phyloP scores from a whole-genome alignment of 2,888 invertebrate species.

The Halocaridina rubra region DNA sequence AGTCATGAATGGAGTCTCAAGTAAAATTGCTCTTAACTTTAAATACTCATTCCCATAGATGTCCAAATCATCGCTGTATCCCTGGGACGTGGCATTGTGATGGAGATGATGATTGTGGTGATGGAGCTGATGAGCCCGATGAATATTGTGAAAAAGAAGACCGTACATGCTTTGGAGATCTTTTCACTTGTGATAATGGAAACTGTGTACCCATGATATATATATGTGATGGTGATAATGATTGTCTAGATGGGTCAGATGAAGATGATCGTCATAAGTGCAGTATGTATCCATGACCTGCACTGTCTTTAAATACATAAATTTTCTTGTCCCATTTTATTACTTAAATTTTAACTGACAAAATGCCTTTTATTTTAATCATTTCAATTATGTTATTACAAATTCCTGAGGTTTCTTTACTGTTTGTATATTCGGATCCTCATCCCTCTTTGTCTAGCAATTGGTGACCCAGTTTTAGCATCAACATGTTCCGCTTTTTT shows the following conservation, averaged over 20 bases:
- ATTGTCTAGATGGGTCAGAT: slow-evolving; percentile 93
- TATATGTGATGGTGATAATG: slow-evolving; percentile 95
- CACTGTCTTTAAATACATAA: background rate
- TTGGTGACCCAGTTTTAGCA: too few species aligned
- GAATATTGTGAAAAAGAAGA: slow-evolving; percentile 94
- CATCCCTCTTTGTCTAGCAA: too few species aligned
- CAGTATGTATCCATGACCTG: slow-evolving; percentile 71
- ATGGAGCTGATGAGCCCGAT: slow-evolving; percentile 90
- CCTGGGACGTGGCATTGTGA: slow-evolving; percentile 98
- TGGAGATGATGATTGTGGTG: slow-evolving; percentile 93
- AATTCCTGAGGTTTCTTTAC: too few species aligned
- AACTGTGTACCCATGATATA: slow-evolving; percentile 95
- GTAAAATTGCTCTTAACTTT: too few species aligned
- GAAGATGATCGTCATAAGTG: slow-evolving; percentile 92
- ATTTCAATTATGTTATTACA: too few species aligned
- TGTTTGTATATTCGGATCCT: too few species aligned
- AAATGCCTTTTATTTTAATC: too few species aligned
- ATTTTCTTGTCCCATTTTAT: too few species aligned
- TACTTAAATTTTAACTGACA: too few species aligned
- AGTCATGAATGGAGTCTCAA: too few species aligned
- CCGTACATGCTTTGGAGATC: slow-evolving; percentile 92
- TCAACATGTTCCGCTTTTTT: too few species aligned
- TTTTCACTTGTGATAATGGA: slow-evolving; percentile 96
- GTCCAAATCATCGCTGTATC: slow-evolving; percentile 92
- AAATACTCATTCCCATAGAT: too few species aligned